These are phyloP conservation scores for Fissipunctia ypsillon DNA, from an alignment of 2,888 invertebrate genomes.

Conservation along the genomic window DNA sequence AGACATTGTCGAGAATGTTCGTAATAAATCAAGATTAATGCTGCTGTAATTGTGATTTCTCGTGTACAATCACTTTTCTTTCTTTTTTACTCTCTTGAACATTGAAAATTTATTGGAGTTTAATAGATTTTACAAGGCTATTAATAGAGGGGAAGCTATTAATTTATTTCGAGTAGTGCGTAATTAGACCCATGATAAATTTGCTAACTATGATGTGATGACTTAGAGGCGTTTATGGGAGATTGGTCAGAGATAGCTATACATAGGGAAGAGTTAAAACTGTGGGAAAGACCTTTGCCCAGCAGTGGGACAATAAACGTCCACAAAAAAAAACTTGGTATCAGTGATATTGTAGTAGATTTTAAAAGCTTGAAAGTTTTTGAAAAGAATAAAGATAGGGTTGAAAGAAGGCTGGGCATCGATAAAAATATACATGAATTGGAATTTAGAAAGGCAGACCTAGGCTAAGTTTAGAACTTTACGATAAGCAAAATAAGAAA, in stretches of 20 bases:
- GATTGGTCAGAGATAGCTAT: not conserved
- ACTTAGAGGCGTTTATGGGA: not conserved
- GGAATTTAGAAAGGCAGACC: not conserved
- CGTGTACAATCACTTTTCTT: conserved; percentile 37
- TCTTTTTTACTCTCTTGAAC: conserved; percentile 26
- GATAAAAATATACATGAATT: not conserved
- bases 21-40: conserved; percentile 62
- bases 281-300: not conserved
- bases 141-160: conserved; percentile 5
- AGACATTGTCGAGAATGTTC: conserved; percentile 46
- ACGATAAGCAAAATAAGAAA: not conserved
- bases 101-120: conserved; percentile 27
- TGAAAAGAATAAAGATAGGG: fast-evolving
- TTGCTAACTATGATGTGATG: not conserved
- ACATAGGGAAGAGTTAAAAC: not conserved
- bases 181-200: not conserved
- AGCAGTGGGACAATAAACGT: not conserved
- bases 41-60: conserved; percentile 59
- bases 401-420: not conserved
- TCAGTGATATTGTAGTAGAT: not conserved
- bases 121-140: conserved; percentile 29
- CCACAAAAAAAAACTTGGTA: not conserved
- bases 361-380: not conserved
- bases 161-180: not conserved
- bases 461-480: not conserved